Evolutionary conservation across 2,113 vertebrate genomes (phyloP), one percentile per base, ranked within the genome.

Genomic region (Entomyzon cyanotis): DNA sequence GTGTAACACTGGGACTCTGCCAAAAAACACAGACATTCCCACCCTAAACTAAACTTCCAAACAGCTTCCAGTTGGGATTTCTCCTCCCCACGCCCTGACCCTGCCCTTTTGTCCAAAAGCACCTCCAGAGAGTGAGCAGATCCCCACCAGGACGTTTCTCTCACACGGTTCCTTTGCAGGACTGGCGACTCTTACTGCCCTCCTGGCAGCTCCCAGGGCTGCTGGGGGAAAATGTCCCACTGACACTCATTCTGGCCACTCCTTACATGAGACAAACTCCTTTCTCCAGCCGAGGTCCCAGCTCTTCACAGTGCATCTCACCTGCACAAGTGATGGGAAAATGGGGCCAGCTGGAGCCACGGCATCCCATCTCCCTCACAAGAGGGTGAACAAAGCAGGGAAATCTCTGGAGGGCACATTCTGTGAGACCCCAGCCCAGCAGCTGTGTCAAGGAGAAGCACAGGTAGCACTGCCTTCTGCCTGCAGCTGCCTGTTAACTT

Each of bases 301-400:
- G 58, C 46, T 31, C 70, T 33, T 22, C 3, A 2, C 25, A 46
- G 37, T 0, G 4, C 67, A 49, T 27, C 76, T 86, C 75, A 75
- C n/a, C 37, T 58, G 24, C 37, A 42, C 0, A 1, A 42, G 49
- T 0, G 12, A 77, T 7, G 23, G 65, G 16, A n/a, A 56, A 59
- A 86, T 0, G 28, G 33, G 18, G 27, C 0, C 0, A 92, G 28
- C 23, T 24, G 42, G 17, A 87, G 58, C 22, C 47, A 44, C 7
- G 69, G 13, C 2, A 1, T 7, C 49, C 21, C 0, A 0, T 19
- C 10, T 79, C 23, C 71, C 16, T 46, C n/a, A 10, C 10, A 28
- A 0, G 9, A 78, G 52, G 12, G 24, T 39, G 64, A 50, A 22
- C 5, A 14, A 53, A 18, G 84, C 7, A 2, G 27, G 63, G 50